A percentile compares a stretch with the other conserved stretches of the same genome.
Evolutionary conservation across 2,113 vertebrate species (phyloP).

Genomic region (Gymnocephalus cernua): DNA sequence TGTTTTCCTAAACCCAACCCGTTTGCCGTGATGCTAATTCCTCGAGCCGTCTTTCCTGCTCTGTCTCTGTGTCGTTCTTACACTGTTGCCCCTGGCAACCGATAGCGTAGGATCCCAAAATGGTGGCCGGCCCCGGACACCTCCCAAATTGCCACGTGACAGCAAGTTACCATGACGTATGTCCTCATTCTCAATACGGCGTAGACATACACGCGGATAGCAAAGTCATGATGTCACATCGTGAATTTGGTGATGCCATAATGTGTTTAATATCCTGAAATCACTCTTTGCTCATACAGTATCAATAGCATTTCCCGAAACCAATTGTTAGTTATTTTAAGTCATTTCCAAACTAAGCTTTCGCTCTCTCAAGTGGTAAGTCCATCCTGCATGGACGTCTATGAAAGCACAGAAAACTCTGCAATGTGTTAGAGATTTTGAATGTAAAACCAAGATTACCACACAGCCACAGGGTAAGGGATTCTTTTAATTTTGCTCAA

Average conservation of each 20-base stretch:
- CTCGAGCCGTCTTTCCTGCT: too few species aligned
- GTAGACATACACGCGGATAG: too few species aligned
- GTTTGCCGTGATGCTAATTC: too few species aligned
- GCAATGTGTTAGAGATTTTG: conserved; percentile 80
- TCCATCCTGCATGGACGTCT: conserved; percentile 61
- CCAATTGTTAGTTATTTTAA: not conserved
- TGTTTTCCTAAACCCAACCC: too few species aligned
- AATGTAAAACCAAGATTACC: conserved; percentile 78
- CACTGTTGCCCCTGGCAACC: too few species aligned
- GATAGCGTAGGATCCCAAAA: too few species aligned
- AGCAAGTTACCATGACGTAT: too few species aligned
- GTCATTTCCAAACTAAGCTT: conserved; percentile 67
- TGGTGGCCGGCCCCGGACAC: too few species aligned
- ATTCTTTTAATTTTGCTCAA: conserved; percentile 34
- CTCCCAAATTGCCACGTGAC: too few species aligned
- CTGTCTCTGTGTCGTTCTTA: too few species aligned
- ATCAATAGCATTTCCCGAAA: not conserved
- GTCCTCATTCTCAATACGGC: too few species aligned
- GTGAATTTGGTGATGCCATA: conserved; percentile 4
- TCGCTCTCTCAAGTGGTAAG: conserved; percentile 60
- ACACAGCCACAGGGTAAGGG: conserved; percentile 65
- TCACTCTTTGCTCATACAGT: not conserved
- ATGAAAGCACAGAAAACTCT: conserved; percentile 66
- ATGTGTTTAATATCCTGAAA: not conserved
- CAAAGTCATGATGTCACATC: too few species aligned